These are phyloP conservation scores for Clarias batrachus DNA, from an alignment of 2,113 vertebrate genomes.

Conservation along the genomic window DNA sequence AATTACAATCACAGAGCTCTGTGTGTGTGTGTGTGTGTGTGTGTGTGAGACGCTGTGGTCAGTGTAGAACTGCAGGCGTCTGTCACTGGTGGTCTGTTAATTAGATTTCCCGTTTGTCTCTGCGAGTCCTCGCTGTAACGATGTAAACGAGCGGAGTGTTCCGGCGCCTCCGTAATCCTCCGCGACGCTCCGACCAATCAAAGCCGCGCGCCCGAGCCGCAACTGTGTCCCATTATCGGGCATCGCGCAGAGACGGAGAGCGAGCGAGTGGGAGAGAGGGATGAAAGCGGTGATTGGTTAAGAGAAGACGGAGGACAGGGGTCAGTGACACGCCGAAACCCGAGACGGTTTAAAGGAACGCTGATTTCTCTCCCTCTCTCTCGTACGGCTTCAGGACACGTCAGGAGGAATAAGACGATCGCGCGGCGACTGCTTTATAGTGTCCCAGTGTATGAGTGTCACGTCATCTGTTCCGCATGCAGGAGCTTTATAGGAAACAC, in stretches of 20 bases:
- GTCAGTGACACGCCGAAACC: conserved; percentile 20
- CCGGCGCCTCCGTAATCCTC: conserved; percentile 67
- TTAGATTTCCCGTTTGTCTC: conserved; percentile 72
- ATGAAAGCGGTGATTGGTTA: conserved; percentile 16
- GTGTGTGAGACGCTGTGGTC: background rate
- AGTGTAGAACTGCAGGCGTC: conserved; percentile 39
- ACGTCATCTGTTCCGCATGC: background rate
- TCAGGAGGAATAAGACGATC: conserved; percentile 2
- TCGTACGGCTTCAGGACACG: background rate
- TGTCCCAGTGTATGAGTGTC: background rate
- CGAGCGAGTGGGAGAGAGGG: conserved; percentile 16
- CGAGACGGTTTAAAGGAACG: conserved; percentile 20
- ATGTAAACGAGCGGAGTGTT: conserved; percentile 76
- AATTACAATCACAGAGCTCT: background rate
- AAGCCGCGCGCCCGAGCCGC: conserved; percentile 43
- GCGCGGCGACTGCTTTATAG: background rate
- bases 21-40: background rate
- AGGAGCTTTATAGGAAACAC: background rate
- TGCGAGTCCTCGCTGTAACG: conserved; percentile 65
- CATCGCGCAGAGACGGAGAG: background rate
- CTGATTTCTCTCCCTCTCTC: background rate
- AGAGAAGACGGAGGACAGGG: background rate
- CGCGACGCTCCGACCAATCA: conserved; percentile 66
- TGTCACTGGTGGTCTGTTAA: conserved; percentile 68
- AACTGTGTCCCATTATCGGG: conserved; percentile 72